Evolutionary conservation across 2,888 invertebrate genomes (phyloP).

Genomic region (Lobophora halterata): DNA sequence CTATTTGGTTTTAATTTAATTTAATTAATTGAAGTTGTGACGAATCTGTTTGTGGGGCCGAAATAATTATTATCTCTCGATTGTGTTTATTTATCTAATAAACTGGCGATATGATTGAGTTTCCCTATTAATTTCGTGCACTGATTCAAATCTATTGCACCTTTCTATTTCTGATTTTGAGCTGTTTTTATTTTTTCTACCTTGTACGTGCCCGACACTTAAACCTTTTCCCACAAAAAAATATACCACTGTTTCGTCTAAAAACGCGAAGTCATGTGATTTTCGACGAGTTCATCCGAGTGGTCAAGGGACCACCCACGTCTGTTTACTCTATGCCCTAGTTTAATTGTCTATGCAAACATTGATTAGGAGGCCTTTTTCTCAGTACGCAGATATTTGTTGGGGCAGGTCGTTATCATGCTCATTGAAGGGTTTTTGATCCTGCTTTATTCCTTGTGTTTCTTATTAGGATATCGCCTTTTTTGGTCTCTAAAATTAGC

Average conservation of each 20-base stretch:
- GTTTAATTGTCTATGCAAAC: slow-evolving; percentile 73
- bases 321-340: slow-evolving; percentile 55
- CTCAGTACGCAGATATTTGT: slow-evolving; percentile 35
- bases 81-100: slow-evolving; percentile 25
- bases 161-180: too few species aligned
- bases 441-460: slow-evolving; percentile 22
- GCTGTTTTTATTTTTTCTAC: not conserved
- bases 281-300: slow-evolving; percentile 37
- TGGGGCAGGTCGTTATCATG: slow-evolving; percentile 44
- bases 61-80: slow-evolving; percentile 34
- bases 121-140: not conserved
- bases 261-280: slow-evolving; percentile 56
- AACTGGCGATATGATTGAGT: slow-evolving; percentile 9
- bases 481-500: slow-evolving; percentile 1
- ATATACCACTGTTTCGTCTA: slow-evolving; percentile 28
- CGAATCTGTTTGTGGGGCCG: slow-evolving; percentile 40
- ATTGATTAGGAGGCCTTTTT: slow-evolving; percentile 55
- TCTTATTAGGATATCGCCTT: slow-evolving; percentile 4
- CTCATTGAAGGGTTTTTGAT: slow-evolving; percentile 17
- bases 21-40: slow-evolving; percentile 59
- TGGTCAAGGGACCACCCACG: slow-evolving; percentile 62
- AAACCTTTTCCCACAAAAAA: slow-evolving; percentile 25
- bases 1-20: slow-evolving; percentile 73
- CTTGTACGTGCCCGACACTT: slow-evolving; percentile 22
- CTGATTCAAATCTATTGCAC: too few species aligned